Evolutionary conservation across 1,140 invertebrate species (phyloP).

Genomic region (Teleogryllus occipitalis): DNA sequence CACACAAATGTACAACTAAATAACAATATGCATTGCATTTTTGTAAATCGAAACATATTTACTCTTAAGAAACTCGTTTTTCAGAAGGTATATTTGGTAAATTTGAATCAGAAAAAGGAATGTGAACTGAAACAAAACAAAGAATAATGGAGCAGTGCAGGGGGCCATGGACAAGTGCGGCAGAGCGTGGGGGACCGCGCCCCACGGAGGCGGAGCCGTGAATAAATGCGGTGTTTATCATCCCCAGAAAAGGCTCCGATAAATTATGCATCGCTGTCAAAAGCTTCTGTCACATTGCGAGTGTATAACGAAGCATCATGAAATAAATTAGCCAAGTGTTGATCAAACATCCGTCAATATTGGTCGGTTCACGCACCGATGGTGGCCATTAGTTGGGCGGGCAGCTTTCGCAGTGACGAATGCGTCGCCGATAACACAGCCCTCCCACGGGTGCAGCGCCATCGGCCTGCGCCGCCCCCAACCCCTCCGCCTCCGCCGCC

Average conservation of each 20-base stretch:
- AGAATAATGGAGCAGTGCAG: too few relatives aligned
- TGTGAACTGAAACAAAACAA: too few relatives aligned
- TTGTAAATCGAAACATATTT: too few relatives aligned
- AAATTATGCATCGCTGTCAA: constrained; percentile 4
- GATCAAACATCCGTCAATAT: constrained; percentile 4
- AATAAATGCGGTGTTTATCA: neutral
- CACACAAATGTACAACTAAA: too few relatives aligned
- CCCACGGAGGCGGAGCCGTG: too few relatives aligned
- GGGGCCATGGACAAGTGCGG: too few relatives aligned
- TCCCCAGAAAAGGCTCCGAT: neutral
- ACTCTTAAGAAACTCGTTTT: too few relatives aligned
- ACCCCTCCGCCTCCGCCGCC: neutral
- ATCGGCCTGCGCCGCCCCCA: neutral
- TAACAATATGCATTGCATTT: too few relatives aligned
- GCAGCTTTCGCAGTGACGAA: neutral
- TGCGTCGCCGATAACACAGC: neutral
- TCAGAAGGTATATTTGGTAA: too few relatives aligned
- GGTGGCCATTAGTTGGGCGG: neutral
- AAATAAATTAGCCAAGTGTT: neutral
- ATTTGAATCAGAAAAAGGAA: too few relatives aligned
- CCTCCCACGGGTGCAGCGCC: neutral
- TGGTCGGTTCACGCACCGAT: neutral
- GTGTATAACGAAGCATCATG: constrained; percentile 4
- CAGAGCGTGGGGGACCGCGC: too few relatives aligned
- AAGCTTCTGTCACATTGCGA: neutral